Percentiles rank a stretch among this genome's conserved stretches.
Evolutionary conservation across 2,113 vertebrate genomes (phyloP).

Genomic region (Archilochus colubris): DNA sequence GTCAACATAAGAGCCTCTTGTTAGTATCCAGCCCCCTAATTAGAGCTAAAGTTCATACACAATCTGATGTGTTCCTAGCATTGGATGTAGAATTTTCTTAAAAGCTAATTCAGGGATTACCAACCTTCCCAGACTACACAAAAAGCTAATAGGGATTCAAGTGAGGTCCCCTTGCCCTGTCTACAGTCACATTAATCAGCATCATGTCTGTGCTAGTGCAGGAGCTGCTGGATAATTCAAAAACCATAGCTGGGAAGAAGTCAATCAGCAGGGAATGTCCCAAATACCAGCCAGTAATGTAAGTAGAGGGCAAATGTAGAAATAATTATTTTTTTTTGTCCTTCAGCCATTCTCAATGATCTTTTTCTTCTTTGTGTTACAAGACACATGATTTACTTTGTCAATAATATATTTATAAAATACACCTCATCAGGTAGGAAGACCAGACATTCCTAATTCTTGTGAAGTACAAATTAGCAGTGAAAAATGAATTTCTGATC

Average conservation of each 20-base stretch:
- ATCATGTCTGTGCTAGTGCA: background rate
- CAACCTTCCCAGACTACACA: background rate
- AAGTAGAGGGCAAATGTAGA: background rate
- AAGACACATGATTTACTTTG: background rate
- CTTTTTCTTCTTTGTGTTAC: background rate
- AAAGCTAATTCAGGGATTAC: conserved; percentile 5
- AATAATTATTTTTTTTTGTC: background rate
- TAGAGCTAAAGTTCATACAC: background rate
- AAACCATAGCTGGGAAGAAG: background rate
- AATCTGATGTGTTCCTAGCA: background rate
- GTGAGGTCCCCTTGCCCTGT: background rate
- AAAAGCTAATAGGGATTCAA: conserved; percentile 10
- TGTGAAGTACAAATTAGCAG: background rate
- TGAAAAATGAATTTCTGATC: background rate
- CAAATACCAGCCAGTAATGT: background rate
- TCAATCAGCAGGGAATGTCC: background rate
- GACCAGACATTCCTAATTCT: background rate
- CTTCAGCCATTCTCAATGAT: background rate
- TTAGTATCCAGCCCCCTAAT: background rate
- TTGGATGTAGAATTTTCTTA: background rate
- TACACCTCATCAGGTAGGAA: background rate
- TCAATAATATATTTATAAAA: background rate
- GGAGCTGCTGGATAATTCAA: background rate
- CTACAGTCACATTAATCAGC: background rate
- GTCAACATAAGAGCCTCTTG: background rate